Percentiles rank a stretch among this genome's conserved stretches.
Conservation (phyloP, 2,888 invertebrate genomes). For the Formica aserva region DNA sequence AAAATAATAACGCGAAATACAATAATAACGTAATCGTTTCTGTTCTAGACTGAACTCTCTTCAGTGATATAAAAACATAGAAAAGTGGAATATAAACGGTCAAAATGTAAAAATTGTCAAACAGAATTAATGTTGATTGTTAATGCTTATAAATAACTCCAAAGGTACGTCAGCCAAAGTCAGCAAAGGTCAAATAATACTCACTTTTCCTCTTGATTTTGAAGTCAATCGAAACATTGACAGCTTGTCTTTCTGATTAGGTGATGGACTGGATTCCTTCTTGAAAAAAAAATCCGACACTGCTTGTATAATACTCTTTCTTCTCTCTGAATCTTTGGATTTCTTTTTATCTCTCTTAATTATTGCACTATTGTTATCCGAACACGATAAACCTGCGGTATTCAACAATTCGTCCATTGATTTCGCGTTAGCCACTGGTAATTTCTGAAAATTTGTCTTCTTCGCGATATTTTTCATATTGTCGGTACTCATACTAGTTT, state of each 20-base stretch:
- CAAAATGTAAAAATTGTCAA: too few species aligned
- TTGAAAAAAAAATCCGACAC: constrained; percentile 94
- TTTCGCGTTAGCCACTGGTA: constrained; percentile 78
- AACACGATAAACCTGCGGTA: constrained; percentile 57
- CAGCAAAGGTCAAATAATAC: constrained; percentile 45
- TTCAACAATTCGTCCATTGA: constrained; percentile 82
- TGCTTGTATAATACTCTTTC: constrained; percentile 94
- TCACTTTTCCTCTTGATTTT: constrained; percentile 89
- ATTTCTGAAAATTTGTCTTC: constrained; percentile 74
- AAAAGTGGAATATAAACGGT: too few species aligned
- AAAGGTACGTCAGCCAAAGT: background rate
- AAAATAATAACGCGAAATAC: background rate
- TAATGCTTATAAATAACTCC: too few species aligned
- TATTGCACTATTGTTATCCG: constrained; percentile 58
- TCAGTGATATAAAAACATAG: too few species aligned
- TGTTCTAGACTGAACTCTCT: too few species aligned
- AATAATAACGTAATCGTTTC: background rate
- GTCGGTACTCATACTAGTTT: constrained; percentile 84
- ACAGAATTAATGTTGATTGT: too few species aligned
- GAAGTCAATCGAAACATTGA: constrained; percentile 88
- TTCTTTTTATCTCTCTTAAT: constrained; percentile 86
- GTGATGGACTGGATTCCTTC: constrained; percentile 87
- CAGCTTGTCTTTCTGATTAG: constrained; percentile 86
- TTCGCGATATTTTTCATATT: constrained; percentile 81
- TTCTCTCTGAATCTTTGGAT: constrained; percentile 90